Conservation (phyloP, 2,888 invertebrate species). For the Caenorhabditis becei region DNA sequence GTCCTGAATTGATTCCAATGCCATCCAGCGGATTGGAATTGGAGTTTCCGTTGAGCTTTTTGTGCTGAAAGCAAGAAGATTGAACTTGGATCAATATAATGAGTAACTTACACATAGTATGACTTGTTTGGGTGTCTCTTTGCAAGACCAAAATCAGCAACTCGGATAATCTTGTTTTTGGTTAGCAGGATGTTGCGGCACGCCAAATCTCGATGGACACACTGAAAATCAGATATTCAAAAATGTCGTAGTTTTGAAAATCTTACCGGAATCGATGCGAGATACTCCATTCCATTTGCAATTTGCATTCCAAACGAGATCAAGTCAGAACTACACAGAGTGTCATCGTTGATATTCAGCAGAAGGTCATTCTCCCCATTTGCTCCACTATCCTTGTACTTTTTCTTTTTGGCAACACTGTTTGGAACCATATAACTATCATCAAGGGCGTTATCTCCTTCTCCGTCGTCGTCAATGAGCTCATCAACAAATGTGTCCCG, state of each 20-base stretch:
- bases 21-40: slow-evolving; percentile 99
- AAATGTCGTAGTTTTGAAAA: neutral
- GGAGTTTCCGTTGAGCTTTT: slow-evolving; percentile 19
- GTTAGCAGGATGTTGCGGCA: slow-evolving; percentile 96
- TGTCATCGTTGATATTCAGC: slow-evolving; percentile 2
- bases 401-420: slow-evolving; percentile 37
- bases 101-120: slow-evolving; percentile 64
- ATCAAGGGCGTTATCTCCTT: slow-evolving; percentile 3
- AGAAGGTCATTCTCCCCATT: slow-evolving; percentile 9
- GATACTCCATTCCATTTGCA: slow-evolving; percentile 96
- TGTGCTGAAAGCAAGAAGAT: slow-evolving; percentile 18
- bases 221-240: slow-evolving; percentile 44
- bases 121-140: slow-evolving; percentile 90
- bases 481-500: slow-evolving; percentile 51
- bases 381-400: slow-evolving; percentile 29
- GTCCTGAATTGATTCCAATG: slow-evolving; percentile 92
- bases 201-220: slow-evolving; percentile 94
- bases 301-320: slow-evolving; percentile 97
- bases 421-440: slow-evolving; percentile 58
- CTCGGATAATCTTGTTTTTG: slow-evolving; percentile 93
- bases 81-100: neutral
- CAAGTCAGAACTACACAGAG: slow-evolving; percentile 84
- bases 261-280: slow-evolving; percentile 91
- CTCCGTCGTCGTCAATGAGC: slow-evolving; percentile 21
- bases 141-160: slow-evolving; percentile 97